A percentile compares a stretch with the other conserved stretches of the same genome.
These are phyloP conservation scores for Noctilio leporinus DNA, from an alignment of 2,113 vertebrate genomes.

Conservation along the genomic window DNA sequence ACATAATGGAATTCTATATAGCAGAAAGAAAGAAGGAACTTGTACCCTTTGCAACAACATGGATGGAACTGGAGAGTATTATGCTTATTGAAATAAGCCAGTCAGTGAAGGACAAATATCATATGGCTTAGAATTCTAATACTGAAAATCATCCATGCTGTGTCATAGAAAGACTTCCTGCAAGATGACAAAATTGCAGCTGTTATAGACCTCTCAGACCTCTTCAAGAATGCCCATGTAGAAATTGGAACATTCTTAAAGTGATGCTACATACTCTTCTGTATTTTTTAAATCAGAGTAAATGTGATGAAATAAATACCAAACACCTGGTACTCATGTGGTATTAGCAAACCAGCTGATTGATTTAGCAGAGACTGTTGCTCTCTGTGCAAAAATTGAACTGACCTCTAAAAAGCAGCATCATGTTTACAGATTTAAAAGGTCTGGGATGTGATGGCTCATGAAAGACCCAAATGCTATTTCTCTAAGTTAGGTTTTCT, in stretches of 20 bases:
- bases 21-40: no score
- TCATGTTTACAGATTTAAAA: not conserved
- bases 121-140: slow-evolving; percentile 8
- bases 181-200: not conserved
- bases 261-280: not conserved
- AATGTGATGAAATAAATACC: not conserved
- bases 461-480: not conserved
- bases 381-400: not conserved
- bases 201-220: slow-evolving; percentile 9
- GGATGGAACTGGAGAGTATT: no score
- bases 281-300: not conserved
- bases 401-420: not conserved
- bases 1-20: no score
- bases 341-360: not conserved
- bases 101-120: no score
- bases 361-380: not conserved
- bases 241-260: not conserved
- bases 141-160: not conserved
- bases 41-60: no score
- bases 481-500: not conserved
- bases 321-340: not conserved
- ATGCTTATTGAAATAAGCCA: no score
- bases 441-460: not conserved
- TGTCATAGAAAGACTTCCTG: not conserved
- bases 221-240: slow-evolving; percentile 4